Evolutionary conservation across 2,113 vertebrate genomes (phyloP).

Genomic region (Blennius ocellaris): DNA sequence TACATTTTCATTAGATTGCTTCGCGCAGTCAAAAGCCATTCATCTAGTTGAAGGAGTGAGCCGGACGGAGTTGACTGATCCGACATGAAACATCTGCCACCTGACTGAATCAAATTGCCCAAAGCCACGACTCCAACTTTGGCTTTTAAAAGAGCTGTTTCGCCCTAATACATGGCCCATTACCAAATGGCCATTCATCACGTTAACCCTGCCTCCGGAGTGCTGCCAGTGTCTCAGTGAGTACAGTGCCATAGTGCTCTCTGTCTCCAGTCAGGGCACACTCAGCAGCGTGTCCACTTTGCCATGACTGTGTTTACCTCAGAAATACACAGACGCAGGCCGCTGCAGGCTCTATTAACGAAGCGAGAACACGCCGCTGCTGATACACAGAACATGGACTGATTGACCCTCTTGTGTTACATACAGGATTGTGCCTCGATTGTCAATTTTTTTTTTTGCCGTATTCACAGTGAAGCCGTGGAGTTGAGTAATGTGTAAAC

Average conservation of each 20-base stretch:
- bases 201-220: conserved; percentile 56
- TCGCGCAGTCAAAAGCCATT: conserved; percentile 19
- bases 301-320: conserved; percentile 77
- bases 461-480: conserved; percentile 15
- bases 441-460: conserved; percentile 10
- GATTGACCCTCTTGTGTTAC: conserved; percentile 33
- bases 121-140: conserved; percentile 59
- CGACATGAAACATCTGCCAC: conserved; percentile 80
- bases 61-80: conserved; percentile 37
- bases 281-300: conserved; percentile 68
- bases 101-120: conserved; percentile 74
- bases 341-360: conserved; percentile 62
- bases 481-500: neutral
- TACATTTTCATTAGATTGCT: conserved; percentile 15
- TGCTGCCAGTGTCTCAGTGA: conserved; percentile 62
- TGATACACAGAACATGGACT: conserved; percentile 36
- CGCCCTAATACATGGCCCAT: conserved; percentile 78
- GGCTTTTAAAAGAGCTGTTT: conserved; percentile 76
- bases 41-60: conserved; percentile 27
- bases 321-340: conserved; percentile 66
- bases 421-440: neutral
- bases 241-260: conserved; percentile 64
- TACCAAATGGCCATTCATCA: conserved; percentile 79
- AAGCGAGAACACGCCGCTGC: conserved; percentile 45
- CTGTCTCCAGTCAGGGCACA: conserved; percentile 78